Base-by-base conservation (phyloP, 2,888 invertebrate genomes). In the Esperia sulphurella region DNA sequence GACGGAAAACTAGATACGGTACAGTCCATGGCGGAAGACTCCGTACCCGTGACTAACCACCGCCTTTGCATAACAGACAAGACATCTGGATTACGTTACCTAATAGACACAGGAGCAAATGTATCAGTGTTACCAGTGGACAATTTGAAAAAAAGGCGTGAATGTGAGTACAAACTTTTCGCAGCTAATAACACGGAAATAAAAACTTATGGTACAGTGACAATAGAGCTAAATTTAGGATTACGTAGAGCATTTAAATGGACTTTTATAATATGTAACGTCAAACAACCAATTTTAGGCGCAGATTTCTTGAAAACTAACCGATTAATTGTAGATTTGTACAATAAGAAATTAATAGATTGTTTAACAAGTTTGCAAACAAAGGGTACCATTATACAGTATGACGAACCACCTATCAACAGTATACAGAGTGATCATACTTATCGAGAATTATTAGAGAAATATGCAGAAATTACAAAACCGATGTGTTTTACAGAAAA, bases 21-120 rank as follows among this genome's bases (percentile, higher is more conserved):
- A 35, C 51, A 46, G 45, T 5, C 29, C 4, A 12, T 14, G 52
- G 43, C 51, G 54, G 52, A 40, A n/a, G 28, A 8, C 38, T 52
- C 50, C 37, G 28, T 8, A 5, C 13, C 8, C 3, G 3, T 5
- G 2, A 8, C 13, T 8, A 42, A 42, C 12, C 45, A 47, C 41
- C 58, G 57, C 5, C 46, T 56, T 4, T 39, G 53, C n/a, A 45
- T 61, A 1, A 43, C 9, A 0, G 58, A 60, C 30, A 8, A 13
- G 2, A 47, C 45, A 5, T 51, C 12, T 28, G 45, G 47, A 4
- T 7, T 50, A 0, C 12, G 14, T 8, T 57, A 54, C 46, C 31
- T 60, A 21, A 40, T 59, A 0, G 58, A 58, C 29, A 56, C 54
- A 0, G 54, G 58, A 0, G 56, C 56, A 4, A 51, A 54, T 37